phyloP scores from a whole-genome alignment of 2,888 invertebrate species.

The Andricus curvator region DNA sequence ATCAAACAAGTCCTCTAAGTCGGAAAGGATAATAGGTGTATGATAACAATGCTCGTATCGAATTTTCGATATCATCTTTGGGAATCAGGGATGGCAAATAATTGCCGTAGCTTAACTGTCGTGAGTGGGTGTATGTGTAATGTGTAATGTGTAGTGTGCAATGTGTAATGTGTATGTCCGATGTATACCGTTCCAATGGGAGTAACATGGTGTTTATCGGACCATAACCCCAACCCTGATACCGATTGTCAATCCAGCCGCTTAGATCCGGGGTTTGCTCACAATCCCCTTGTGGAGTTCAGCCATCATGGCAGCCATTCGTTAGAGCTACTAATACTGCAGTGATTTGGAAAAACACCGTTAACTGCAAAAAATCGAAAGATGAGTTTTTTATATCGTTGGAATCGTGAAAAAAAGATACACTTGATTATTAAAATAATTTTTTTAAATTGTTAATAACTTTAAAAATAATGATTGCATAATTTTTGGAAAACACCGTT shows the following conservation, averaged over 20 bases:
- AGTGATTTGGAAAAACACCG: too few relatives aligned
- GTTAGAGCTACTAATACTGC: constrained; percentile 56
- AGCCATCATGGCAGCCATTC: constrained; percentile 67
- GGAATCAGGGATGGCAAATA: background rate
- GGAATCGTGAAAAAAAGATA: too few relatives aligned
- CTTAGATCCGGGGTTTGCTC: constrained; percentile 67
- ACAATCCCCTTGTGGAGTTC: constrained; percentile 67
- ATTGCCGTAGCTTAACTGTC: constrained; percentile 1
- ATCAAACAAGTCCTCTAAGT: background rate
- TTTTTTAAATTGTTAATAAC: too few relatives aligned
- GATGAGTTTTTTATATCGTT: too few relatives aligned
- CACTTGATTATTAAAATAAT: too few relatives aligned
- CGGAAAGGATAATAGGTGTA: too few relatives aligned
- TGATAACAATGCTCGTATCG: background rate
- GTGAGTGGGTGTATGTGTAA: background rate
- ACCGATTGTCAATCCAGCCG: constrained; percentile 64
- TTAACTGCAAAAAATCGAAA: too few relatives aligned
- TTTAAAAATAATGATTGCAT: too few relatives aligned
- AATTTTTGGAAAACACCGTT: too few relatives aligned
- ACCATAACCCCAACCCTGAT: constrained; percentile 69
- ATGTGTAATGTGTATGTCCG: background rate
- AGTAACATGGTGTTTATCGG: constrained; percentile 76
- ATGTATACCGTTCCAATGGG: constrained; percentile 67
- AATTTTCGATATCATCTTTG: background rate
- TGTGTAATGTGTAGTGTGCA: background rate